These are phyloP conservation scores for Eospalax fontanierii DNA, from an alignment of 2,797 vertebrate genomes.

Conservation along the genomic window DNA sequence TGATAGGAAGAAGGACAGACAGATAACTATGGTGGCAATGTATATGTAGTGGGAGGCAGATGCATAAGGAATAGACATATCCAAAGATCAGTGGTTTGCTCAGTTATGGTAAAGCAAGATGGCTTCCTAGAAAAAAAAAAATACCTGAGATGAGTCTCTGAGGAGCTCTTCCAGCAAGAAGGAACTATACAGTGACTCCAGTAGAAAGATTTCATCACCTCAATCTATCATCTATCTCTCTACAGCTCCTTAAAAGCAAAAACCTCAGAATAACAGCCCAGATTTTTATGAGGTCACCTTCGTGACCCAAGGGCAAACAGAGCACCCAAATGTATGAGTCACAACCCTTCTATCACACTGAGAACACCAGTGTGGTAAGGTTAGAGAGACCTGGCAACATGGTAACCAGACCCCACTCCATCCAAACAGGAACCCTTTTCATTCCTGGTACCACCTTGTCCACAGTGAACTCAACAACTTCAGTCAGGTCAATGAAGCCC, in stretches of 20 bases:
- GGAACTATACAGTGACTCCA: not conserved
- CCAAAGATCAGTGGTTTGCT: not conserved
- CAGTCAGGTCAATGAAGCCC: not conserved
- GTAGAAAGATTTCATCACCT: slow-evolving; percentile 37
- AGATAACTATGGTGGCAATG: not conserved
- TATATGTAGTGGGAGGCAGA: not conserved
- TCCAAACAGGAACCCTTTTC: not conserved
- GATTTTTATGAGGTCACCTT: slow-evolving; percentile 29
- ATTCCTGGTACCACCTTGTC: slow-evolving; percentile 48
- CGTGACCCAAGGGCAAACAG: not conserved
- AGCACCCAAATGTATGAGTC: not conserved
- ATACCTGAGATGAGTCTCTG: not conserved
- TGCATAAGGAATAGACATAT: not conserved
- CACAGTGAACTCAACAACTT: not conserved
- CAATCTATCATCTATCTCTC: slow-evolving; percentile 20
- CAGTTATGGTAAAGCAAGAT: not conserved
- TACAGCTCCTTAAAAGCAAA: slow-evolving; percentile 11
- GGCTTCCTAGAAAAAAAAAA: not conserved
- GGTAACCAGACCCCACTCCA: not conserved
- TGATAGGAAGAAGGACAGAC: not conserved
- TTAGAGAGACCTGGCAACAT: slow-evolving; percentile 44
- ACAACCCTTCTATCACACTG: not conserved
- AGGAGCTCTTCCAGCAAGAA: not conserved
- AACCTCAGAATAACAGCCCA: slow-evolving; percentile 28
- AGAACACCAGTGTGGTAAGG: not conserved